Evolutionary conservation across 2,888 invertebrate genomes (phyloP).

Genomic region (Cosmia trapezina): DNA sequence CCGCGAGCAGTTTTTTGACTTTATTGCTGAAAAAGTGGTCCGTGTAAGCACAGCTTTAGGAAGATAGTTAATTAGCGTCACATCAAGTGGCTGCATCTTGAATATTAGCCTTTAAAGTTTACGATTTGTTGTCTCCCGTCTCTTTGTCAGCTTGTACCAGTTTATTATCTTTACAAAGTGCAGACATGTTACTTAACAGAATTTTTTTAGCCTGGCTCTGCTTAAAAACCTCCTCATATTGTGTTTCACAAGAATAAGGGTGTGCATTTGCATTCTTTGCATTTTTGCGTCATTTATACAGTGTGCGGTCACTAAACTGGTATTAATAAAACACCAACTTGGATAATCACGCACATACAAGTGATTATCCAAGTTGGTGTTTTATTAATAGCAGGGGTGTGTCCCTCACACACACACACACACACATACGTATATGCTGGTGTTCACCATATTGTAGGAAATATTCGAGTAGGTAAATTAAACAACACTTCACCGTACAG

Average conservation of each 20-base stretch:
- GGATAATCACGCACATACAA: too few relatives aligned
- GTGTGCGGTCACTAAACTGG: too few relatives aligned
- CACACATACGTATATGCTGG: too few relatives aligned
- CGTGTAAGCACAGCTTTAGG: slow-evolving; percentile 9
- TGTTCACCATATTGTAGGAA: too few relatives aligned
- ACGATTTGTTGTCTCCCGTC: slow-evolving; percentile 54
- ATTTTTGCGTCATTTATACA: too few relatives aligned
- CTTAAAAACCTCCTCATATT: background rate
- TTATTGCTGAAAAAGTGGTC: background rate
- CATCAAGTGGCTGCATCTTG: slow-evolving; percentile 48
- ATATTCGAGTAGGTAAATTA: too few relatives aligned
- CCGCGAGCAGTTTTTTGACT: background rate
- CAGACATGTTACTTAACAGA: slow-evolving; percentile 20
- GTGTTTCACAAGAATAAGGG: background rate
- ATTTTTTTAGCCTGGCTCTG: slow-evolving; percentile 7
- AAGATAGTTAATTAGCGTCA: slow-evolving; percentile 38
- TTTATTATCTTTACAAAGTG: slow-evolving; percentile 39
- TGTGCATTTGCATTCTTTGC: background rate
- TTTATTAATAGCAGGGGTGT: too few relatives aligned
- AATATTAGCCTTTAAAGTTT: slow-evolving; percentile 61
- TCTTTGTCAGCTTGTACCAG: slow-evolving; percentile 42
- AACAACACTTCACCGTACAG: too few relatives aligned
- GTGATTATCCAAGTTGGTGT: too few relatives aligned
- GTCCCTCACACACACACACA: too few relatives aligned
- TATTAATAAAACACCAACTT: too few relatives aligned